Evolutionary conservation across 2,888 invertebrate species (phyloP), one percentile per base, ranked within the genome.

Genomic region (Idaea aversata): DNA sequence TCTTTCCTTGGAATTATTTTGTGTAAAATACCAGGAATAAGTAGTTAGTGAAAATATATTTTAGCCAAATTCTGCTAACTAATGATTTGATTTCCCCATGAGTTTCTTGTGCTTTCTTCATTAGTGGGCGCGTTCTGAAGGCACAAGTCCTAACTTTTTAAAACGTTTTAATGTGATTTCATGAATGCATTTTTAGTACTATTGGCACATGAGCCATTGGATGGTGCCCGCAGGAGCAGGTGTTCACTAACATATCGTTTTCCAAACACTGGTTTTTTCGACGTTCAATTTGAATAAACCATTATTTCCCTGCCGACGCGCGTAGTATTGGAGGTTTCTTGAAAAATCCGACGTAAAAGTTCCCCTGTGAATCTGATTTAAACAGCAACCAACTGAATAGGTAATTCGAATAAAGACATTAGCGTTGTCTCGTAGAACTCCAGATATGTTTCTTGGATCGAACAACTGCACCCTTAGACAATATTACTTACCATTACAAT

Each of bases 241-340:
- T 89, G 88, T 71, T 70, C 68, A 70, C 66, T 66, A 68, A 69
- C 68, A 73, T 77, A 85, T 86, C 84, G 85, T 80, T 86, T 88
- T 83, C 86, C 79, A 75, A 84, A 85, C 80, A 79, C 83, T 80
- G 85, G 83, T 84, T 84, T 83, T 87, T 82, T 83, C 79, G 73
- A 79, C 79, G 81, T 86, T 85, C 82, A 87, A 90, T 91, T 90
- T 91, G 87, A 91, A 91, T 91, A 90, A 88, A 81, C 86, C 85
- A 88, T 90, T 90, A 90, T 85, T 82, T 78, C 75, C 72, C 25
- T 25, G 25, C 25, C 76, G 72, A 72, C 74, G 67, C 70, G 72
- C 70, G 72, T 75, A 76, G 77, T 82, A 80, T 81, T 81, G 76
- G 75, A 74, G 78, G 77, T 77, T 25, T 72, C 71, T 72, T 71